These are phyloP conservation scores for Macaca nemestrina DNA, from an alignment of 2,113 vertebrate genomes.

Conservation along the genomic window DNA sequence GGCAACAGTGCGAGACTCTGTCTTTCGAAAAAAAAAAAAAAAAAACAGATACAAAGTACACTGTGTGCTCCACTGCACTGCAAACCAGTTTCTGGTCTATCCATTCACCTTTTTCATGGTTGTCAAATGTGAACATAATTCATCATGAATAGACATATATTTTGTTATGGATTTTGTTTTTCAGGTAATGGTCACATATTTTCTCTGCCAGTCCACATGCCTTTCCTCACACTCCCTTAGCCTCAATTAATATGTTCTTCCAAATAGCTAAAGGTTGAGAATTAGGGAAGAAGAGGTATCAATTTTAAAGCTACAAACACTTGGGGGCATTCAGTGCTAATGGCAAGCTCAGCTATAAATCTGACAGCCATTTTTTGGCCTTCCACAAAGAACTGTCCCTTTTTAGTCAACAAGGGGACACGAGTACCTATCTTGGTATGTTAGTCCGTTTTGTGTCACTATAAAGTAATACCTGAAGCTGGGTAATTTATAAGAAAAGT, in stretches of 20 bases:
- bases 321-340: not conserved
- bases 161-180: not conserved
- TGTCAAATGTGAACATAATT: not conserved
- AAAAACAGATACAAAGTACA: not conserved
- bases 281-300: not conserved
- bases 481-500: no score
- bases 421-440: not conserved
- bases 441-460: no score
- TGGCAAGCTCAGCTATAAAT: not conserved
- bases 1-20: no score
- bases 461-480: no score
- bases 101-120: not conserved
- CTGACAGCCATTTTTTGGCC: not conserved
- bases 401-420: not conserved
- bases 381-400: not conserved
- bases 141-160: not conserved
- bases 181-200: not conserved
- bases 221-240: not conserved
- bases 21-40: no score
- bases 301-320: not conserved
- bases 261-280: not conserved
- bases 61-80: not conserved
- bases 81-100: not conserved
- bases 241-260: not conserved
- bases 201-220: not conserved